Percentiles rank a stretch among this genome's conserved stretches.
Evolutionary conservation across 1,140 invertebrate species (phyloP).

Genomic region (Penaeus chinensis): DNA sequence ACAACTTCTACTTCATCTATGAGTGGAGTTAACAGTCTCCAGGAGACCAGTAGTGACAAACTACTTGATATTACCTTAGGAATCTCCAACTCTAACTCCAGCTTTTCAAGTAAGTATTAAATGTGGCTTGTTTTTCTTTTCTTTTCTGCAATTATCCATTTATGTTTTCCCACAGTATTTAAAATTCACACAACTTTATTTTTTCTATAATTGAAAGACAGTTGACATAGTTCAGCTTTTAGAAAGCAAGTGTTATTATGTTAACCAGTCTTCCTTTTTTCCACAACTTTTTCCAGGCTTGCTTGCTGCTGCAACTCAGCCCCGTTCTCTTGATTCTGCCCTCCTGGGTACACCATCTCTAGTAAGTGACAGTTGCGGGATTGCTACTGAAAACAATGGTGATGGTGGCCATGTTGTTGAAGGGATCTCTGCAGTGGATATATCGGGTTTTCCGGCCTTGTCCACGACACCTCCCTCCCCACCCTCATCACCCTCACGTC

Average conservation of each 20-base stretch:
- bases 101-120: conserved; percentile 51
- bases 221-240: too few relatives aligned
- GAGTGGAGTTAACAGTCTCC: conserved; percentile 9
- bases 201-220: too few relatives aligned
- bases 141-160: too few relatives aligned
- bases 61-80: conserved; percentile 49
- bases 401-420: background rate
- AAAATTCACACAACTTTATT: too few relatives aligned
- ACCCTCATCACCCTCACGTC: conserved; percentile 78
- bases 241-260: background rate
- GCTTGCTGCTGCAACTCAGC: conserved; percentile 50
- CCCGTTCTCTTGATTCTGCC: conserved; percentile 8
- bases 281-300: conserved; percentile 22
- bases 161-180: too few relatives aligned
- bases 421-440: conserved; percentile 17
- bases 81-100: conserved; percentile 50
- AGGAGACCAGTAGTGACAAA: conserved; percentile 45
- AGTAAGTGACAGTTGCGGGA: conserved; percentile 14
- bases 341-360: conserved; percentile 17
- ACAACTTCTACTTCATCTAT: conserved; percentile 9
- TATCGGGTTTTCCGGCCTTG: conserved; percentile 41
- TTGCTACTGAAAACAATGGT: background rate
- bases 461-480: conserved; percentile 64
- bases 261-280: background rate
- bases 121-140: background rate